Conservation (phyloP, 2,113 vertebrate species). For the Andinoacara biseriatus region DNA sequence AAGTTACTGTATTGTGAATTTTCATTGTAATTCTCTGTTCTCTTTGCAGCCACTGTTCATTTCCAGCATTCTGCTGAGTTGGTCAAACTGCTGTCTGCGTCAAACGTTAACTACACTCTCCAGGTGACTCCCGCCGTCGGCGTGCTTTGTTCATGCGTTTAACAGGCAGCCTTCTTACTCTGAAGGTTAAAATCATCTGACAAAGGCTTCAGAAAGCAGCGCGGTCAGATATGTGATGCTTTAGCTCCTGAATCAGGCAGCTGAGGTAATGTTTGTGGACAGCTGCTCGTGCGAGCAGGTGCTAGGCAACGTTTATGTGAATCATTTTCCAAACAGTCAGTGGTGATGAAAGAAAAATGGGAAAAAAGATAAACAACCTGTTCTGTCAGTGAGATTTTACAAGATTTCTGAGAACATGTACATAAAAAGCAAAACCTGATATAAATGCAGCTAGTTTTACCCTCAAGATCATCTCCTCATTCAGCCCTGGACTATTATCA, state of each 20-base stretch:
- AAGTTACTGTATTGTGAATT: background rate
- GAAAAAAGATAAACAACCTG: background rate
- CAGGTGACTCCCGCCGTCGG: constrained; percentile 81
- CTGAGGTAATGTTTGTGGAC: background rate
- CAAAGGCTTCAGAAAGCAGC: background rate
- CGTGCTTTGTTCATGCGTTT: background rate
- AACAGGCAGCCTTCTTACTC: background rate
- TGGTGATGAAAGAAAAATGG: background rate
- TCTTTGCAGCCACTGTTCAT: constrained; percentile 91
- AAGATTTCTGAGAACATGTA: background rate
- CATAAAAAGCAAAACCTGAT: background rate
- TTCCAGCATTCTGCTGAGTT: constrained; percentile 97
- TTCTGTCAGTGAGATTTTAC: background rate
- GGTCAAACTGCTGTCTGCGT: constrained; percentile 89
- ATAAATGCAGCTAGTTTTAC: background rate
- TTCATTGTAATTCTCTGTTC: constrained; percentile 33
- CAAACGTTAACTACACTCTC: constrained; percentile 90
- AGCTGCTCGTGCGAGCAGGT: background rate
- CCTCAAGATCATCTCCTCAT: background rate
- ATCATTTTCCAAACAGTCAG: background rate
- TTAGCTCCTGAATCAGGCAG: background rate
- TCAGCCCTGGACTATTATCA: background rate
- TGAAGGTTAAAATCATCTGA: background rate
- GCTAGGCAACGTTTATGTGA: background rate
- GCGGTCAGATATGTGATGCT: background rate